These are phyloP conservation scores for Sarcophaga rosellei DNA, from an alignment of 2,888 invertebrate genomes.

Conservation along the genomic window DNA sequence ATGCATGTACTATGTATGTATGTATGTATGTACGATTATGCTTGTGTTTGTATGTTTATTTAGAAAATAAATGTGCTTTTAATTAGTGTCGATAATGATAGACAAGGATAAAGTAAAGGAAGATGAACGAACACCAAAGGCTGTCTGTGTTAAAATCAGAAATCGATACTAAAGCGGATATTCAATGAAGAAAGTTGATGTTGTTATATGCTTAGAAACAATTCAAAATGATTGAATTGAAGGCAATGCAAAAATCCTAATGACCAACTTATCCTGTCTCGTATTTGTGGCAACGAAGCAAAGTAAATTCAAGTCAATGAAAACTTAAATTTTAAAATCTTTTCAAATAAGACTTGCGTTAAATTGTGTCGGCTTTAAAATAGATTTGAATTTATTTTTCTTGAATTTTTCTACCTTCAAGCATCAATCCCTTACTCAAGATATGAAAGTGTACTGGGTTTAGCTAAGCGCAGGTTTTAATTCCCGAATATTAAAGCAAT, in stretches of 20 bases:
- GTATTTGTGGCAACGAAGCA: neutral
- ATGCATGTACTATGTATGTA: neutral
- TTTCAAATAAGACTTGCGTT: no score
- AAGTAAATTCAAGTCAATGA: neutral
- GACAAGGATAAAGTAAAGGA: slow-evolving; percentile 18
- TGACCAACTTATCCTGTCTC: neutral
- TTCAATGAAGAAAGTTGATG: neutral
- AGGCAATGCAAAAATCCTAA: neutral
- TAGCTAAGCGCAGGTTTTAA: no score
- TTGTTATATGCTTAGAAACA: neutral
- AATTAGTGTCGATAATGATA: slow-evolving; percentile 50
- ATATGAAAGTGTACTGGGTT: no score
- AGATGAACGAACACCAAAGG: slow-evolving; percentile 11
- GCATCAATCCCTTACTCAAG: no score
- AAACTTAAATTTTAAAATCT: neutral
- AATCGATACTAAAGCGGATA: slow-evolving; percentile 42
- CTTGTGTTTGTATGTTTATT: neutral
- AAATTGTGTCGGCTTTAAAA: no score
- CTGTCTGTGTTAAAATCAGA: slow-evolving; percentile 34
- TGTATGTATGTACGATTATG: no score
- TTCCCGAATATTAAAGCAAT: no score
- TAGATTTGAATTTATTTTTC: no score
- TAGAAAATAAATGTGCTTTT: slow-evolving; percentile 70
- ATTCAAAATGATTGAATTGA: neutral
- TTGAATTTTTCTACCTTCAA: no score